Evolutionary conservation across 2,113 vertebrate genomes (phyloP), one percentile per base, ranked within the genome.

Genomic region (Gallinago jamesoni): DNA sequence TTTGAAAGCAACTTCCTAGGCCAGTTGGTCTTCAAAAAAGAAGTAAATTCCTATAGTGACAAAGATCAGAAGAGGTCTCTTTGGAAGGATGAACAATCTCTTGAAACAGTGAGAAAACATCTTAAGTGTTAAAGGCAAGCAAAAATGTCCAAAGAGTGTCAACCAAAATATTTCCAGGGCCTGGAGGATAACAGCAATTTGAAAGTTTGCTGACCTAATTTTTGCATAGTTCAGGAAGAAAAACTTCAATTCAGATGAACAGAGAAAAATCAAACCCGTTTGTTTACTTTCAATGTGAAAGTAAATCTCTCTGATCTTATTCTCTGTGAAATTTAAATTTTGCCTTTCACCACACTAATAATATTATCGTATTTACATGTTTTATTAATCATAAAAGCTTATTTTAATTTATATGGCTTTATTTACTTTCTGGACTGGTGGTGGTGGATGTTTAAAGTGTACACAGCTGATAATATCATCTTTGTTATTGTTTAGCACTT

Each of bases 341-440:
- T 68, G 13, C 33, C 37, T 95, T 96, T 90, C 63, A 70, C 63
- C 88, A 66, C 22, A 31, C 6, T n/a, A 95, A 95, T 92, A 77
- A 90, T 89, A 87, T 89, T 95, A 80, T 24, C 43, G 74, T 78
- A 90, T 84, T 76, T 22, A 6, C 33, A 70, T 81, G n/a, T 72
- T 97, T 95, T 97, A 95, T 81, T 95, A 70, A 68, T 88, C 79
- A 84, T 62, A 83, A 95, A 93, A 88, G 7, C 23, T 93, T 91
- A 57, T 86, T 91, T 96, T 90, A 75, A 93, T 92, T 95, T 92
- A 62, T 53, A 68, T 23, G 39, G 9, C 21, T 90, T 97, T 93
- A 79, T 87, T 94, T 93, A 45, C n/a, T 81, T 95, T 91, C 57
- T 95, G 79, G 93, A 96, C 96, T 90, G 96, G 87, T 94, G 93